phyloP scores from a whole-genome alignment of 2,113 vertebrate genomes.

The Phalacrocorax pelagicus region DNA sequence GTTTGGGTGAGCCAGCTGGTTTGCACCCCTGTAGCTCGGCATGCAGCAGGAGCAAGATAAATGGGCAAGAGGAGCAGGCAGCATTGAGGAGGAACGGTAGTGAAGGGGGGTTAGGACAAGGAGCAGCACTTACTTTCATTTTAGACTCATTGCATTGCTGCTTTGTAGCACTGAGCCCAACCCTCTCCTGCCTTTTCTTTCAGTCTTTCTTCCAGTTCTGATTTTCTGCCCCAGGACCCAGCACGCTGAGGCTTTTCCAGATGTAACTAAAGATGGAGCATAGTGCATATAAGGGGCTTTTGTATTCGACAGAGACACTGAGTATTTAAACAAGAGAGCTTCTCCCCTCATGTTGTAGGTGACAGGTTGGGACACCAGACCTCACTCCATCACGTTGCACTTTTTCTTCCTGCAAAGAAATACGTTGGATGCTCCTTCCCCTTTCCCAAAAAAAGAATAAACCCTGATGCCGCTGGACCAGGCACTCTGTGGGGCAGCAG shows the following conservation, averaged over 20 bases:
- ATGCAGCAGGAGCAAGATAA: neutral
- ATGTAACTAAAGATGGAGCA: neutral
- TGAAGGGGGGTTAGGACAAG: neutral
- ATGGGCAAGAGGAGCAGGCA: neutral
- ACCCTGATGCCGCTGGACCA: neutral
- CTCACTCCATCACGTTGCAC: neutral
- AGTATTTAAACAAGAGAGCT: neutral
- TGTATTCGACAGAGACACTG: neutral
- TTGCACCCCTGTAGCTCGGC: neutral
- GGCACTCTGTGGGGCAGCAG: neutral
- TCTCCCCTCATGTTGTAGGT: fast-evolving
- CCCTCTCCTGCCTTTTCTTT: neutral
- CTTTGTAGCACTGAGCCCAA: too few species aligned
- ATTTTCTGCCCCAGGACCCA: neutral
- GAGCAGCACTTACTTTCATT: neutral
- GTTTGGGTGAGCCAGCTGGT: neutral
- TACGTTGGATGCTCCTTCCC: neutral
- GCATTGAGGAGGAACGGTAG: neutral
- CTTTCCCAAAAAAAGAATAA: neutral
- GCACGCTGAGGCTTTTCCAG: neutral
- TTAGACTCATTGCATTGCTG: neutral
- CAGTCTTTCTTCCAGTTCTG: neutral
- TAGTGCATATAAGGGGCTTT: neutral
- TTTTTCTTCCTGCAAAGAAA: neutral
- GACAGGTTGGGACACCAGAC: neutral